A percentile compares a stretch with the other conserved stretches of the same genome.
These are phyloP conservation scores for Drosophila melanosoma DNA, from an alignment of 2,888 invertebrate genomes.

Conservation along the genomic window DNA sequence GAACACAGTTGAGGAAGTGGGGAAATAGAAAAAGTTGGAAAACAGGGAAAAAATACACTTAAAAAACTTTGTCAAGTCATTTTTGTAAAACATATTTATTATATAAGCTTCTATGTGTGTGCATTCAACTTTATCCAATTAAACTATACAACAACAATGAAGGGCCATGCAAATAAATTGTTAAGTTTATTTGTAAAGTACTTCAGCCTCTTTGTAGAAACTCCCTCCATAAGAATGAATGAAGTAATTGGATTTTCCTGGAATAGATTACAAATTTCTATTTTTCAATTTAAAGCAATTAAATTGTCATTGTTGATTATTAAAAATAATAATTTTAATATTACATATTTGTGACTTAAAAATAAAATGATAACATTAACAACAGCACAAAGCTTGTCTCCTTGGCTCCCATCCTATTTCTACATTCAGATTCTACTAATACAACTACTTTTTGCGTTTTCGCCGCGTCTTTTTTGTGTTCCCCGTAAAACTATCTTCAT, in stretches of 20 bases:
- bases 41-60: conserved; percentile 20
- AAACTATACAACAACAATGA: conserved; percentile 36
- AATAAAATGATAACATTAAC: conserved; percentile 71
- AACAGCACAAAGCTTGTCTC: conserved; percentile 49
- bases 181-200: conserved; percentile 55
- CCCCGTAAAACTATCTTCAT: conserved; percentile 69
- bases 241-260: conserved; percentile 78
- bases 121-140: conserved; percentile 47
- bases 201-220: conserved; percentile 63
- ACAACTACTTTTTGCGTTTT: conserved; percentile 81
- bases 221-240: conserved; percentile 69
- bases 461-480: conserved; percentile 72
- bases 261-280: conserved; percentile 73
- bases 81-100: conserved; percentile 59
- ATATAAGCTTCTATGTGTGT: conserved; percentile 59
- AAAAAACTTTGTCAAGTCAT: conserved; percentile 48
- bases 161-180: conserved; percentile 52
- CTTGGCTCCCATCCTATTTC: conserved; percentile 15
- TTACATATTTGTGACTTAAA: conserved; percentile 77
- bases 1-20: conserved; percentile 10
- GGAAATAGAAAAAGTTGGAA: not conserved
- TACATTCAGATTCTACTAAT: conserved; percentile 13
- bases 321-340: conserved; percentile 79
- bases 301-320: conserved; percentile 80
- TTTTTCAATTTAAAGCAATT: conserved; percentile 80